Base-by-base conservation (phyloP, 2,797 vertebrate genomes). In the Oryzias dopingdopingensis region DNA sequence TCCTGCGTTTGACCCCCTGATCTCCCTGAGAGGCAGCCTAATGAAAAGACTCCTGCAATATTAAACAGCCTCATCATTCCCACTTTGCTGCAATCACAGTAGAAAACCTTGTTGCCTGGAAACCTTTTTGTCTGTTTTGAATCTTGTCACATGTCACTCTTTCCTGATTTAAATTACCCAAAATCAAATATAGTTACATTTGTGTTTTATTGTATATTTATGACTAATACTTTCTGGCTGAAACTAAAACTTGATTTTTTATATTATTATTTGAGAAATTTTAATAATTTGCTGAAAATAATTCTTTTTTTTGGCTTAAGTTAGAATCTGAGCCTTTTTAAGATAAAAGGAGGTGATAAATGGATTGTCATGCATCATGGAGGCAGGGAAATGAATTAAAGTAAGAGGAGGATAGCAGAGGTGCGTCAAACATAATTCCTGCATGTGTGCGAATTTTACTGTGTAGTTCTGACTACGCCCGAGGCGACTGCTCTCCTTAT, bases 91-190 rank as follows among this genome's bases (percentile, higher is more conserved):
- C 4, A 64, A 57, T 74, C 56, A 59, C 50, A 22, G 24, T 32
- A 55, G 63, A 63, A 53, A 62, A 29, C 46, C 67, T 56, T 70
- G 81, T 81, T 85, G 73, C 79, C 70, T 67, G 68, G 70, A 62
- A 79, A 77, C 72, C 46, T 75, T 60, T 65, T 57, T 48, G 52
- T 67, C 29, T 59, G 32, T 65, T 58, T 49, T 54, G 40, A 37
- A 37, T 3, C 10, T 7, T 26, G 26, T 22, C 3, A 22, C 20
- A 26, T 7, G 26, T 6, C 26, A 26, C 26, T 1, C 26, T 1
- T 26, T 26, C 24, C 24, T 26, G 5, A 37, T 12, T 32, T 12
- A 37, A 37, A 37, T 37, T 10, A 37, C 10, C 32, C 32, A 13
- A 37, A 37, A 37, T 13, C 10, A 37, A 37, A 37, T 12, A 13